phyloP scores from a whole-genome alignment of 2,888 invertebrate species.

The Phyllotreta striolata region DNA sequence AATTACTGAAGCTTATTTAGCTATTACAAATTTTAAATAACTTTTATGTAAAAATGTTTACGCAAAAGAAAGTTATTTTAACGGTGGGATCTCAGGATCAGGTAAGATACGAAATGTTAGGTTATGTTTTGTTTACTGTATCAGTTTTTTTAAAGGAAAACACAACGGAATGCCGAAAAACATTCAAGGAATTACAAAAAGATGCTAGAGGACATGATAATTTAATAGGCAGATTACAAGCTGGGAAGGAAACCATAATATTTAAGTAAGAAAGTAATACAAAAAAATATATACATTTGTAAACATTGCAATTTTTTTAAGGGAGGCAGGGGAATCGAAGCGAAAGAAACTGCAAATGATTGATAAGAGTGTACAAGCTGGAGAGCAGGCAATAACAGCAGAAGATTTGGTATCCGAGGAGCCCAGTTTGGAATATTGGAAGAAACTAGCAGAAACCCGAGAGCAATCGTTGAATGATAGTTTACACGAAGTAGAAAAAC shows the following conservation, averaged over 20 bases:
- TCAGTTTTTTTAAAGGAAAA: constrained; percentile 64
- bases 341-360: constrained; percentile 61
- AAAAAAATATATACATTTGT: background rate
- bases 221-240: constrained; percentile 70
- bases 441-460: constrained; percentile 77
- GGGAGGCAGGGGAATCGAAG: constrained; percentile 43
- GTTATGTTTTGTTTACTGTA: constrained; percentile 36
- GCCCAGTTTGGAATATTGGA: constrained; percentile 80
- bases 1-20: background rate
- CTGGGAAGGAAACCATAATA: constrained; percentile 51
- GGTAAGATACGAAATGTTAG: constrained; percentile 46
- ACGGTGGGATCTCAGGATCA: constrained; percentile 54
- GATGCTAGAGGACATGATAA: constrained; percentile 79
- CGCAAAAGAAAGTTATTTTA: constrained; percentile 52
- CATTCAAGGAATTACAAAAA: constrained; percentile 78
- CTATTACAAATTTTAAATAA: background rate
- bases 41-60: constrained; percentile 50
- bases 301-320: constrained; percentile 22
- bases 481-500: constrained; percentile 73
- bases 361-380: constrained; percentile 70
- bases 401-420: constrained; percentile 75
- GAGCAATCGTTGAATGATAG: constrained; percentile 76
- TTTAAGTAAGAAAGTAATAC: constrained; percentile 21
- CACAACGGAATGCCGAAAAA: constrained; percentile 69
- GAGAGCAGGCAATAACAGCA: constrained; percentile 65